These are phyloP conservation scores for Pherbina coryleti DNA, from an alignment of 2,888 invertebrate genomes.

Conservation along the genomic window DNA sequence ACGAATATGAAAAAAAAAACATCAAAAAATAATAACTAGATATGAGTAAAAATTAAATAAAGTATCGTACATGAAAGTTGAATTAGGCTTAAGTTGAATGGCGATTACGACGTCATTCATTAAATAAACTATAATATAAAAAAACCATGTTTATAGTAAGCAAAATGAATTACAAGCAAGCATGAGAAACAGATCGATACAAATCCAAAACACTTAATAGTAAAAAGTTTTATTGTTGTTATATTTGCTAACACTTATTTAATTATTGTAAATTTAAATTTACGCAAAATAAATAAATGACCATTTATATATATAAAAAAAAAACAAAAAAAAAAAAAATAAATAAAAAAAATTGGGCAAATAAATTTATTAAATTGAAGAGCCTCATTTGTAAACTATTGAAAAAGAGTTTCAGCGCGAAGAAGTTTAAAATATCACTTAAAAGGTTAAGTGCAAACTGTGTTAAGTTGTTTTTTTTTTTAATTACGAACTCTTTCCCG, in stretches of 20 bases:
- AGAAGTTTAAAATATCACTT: too few relatives aligned
- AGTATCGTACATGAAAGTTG: neutral
- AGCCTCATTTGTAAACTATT: neutral
- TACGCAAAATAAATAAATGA: conserved; percentile 11
- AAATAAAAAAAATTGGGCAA: neutral
- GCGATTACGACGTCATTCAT: conserved; percentile 8
- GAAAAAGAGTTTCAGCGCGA: too few relatives aligned
- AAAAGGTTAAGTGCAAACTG: too few relatives aligned
- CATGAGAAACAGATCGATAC: neutral
- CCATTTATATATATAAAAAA: conserved; percentile 1
- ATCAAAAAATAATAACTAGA: neutral
- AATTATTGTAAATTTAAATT: conserved; percentile 23
- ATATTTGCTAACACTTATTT: conserved; percentile 23
- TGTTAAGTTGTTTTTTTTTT: too few relatives aligned
- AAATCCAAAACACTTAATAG: neutral
- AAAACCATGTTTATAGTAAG: neutral
- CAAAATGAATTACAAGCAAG: conserved; percentile 9
- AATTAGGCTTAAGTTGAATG: conserved; percentile 19
- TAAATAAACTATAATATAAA: neutral
- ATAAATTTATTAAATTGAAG: neutral
- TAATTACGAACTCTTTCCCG: neutral
- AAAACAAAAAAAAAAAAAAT: neutral
- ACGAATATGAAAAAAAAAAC: conserved; percentile 20
- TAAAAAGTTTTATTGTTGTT: conserved; percentile 33
- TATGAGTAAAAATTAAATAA: neutral